phyloP scores from a whole-genome alignment of 2,113 vertebrate species.

The Hemicordylus capensis region DNA sequence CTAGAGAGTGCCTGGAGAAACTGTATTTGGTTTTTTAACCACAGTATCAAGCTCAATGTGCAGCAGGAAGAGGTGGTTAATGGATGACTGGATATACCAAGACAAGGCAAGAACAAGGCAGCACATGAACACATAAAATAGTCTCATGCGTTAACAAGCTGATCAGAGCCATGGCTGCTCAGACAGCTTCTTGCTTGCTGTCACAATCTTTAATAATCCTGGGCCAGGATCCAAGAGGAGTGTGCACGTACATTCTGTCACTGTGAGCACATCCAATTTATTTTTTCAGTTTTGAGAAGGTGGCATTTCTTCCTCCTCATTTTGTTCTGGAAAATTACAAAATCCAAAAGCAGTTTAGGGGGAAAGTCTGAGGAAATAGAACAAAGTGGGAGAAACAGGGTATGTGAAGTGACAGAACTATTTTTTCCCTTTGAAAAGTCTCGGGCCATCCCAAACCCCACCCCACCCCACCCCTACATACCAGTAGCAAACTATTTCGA shows the following conservation, averaged over 20 bases:
- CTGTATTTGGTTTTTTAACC: not conserved
- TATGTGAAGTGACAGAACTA: not conserved
- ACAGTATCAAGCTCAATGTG: too few species aligned
- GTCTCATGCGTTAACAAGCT: not conserved
- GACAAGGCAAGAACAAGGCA: not conserved
- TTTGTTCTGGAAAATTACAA: not conserved
- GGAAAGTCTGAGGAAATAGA: not conserved
- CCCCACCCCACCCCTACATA: not conserved
- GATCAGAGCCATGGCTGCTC: not conserved
- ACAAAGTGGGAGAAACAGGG: not conserved
- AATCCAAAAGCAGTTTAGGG: not conserved
- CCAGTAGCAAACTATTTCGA: slow-evolving; percentile 31
- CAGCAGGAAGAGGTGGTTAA: too few species aligned
- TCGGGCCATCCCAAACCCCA: not conserved
- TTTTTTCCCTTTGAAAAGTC: not conserved
- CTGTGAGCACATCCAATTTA: not conserved
- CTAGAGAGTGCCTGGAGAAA: not conserved
- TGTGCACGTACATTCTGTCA: not conserved
- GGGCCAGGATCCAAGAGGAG: not conserved
- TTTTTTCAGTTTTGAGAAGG: not conserved
- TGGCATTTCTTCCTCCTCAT: not conserved
- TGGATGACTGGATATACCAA: not conserved
- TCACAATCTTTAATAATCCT: not conserved
- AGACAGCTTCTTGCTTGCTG: not conserved
- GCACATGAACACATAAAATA: not conserved